Percentiles rank a stretch among this genome's conserved stretches.
These are phyloP conservation scores for Melanerpes aurifrons DNA, from an alignment of 2,113 vertebrate species.

Conservation along the genomic window DNA sequence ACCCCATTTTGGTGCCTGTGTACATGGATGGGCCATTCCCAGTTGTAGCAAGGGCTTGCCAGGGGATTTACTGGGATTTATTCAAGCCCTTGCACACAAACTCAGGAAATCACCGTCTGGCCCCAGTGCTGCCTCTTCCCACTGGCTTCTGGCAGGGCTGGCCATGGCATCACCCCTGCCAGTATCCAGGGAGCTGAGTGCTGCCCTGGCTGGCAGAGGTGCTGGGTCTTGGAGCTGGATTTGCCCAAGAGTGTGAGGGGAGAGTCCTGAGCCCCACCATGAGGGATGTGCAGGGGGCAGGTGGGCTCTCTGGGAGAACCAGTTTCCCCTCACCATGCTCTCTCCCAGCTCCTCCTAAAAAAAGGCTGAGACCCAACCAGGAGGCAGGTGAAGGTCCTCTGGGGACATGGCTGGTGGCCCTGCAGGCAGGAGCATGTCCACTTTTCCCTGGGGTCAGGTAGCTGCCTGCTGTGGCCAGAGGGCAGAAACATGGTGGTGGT, in stretches of 20 bases:
- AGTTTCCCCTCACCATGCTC: accelerated
- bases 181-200: neutral
- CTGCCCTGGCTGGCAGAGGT: neutral
- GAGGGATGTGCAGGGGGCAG: neutral
- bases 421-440: neutral
- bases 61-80: neutral
- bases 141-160: accelerated
- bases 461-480: neutral
- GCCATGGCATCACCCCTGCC: accelerated
- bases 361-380: neutral
- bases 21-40: accelerated
- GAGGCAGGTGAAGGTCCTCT: neutral
- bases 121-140: neutral
- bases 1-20: accelerated
- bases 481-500: neutral
- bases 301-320: neutral
- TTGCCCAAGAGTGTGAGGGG: accelerated
- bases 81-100: neutral
- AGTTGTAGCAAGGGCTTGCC: accelerated
- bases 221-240: neutral
- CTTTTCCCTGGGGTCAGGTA: accelerated
- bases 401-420: neutral
- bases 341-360: neutral
- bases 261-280: accelerated
- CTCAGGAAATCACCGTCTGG: neutral